Conservation (phyloP, 1,140 invertebrate genomes). For the Panulirus ornatus region DNA sequence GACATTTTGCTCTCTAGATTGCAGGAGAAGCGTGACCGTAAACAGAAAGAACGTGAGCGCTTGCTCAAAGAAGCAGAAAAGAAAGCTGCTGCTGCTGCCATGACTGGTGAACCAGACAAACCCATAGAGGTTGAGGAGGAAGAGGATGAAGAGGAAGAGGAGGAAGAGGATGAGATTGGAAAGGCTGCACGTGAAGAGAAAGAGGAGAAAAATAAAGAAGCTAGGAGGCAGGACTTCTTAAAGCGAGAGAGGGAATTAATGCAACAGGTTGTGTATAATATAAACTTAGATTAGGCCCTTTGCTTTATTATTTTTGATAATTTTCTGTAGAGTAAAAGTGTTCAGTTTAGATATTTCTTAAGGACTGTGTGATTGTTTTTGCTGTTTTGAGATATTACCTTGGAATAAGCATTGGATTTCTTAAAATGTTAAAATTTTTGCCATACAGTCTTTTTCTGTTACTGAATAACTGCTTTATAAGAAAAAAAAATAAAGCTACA, state of each 20-base stretch:
- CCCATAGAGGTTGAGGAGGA: conserved; percentile 74
- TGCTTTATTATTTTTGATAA: too few species aligned
- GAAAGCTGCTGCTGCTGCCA: conserved; percentile 79
- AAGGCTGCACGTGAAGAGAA: conserved; percentile 74
- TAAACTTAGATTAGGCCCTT: too few species aligned
- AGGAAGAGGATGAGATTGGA: conserved; percentile 76
- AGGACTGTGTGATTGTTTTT: too few species aligned
- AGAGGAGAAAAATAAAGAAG: conserved; percentile 72
- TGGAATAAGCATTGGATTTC: too few species aligned
- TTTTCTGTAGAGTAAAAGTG: too few species aligned
- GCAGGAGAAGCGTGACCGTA: conserved; percentile 79
- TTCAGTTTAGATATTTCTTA: too few species aligned
- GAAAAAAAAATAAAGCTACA: too few species aligned
- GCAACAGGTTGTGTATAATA: conserved; percentile 80
- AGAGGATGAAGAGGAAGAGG: conserved; percentile 79
- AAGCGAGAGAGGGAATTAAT: conserved; percentile 78
- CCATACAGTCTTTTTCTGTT: too few species aligned
- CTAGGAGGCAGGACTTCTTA: conserved; percentile 71
- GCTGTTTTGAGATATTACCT: too few species aligned
- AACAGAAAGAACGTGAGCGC: conserved; percentile 58
- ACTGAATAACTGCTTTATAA: too few species aligned
- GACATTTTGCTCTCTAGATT: too few species aligned
- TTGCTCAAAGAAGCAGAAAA: conserved; percentile 76
- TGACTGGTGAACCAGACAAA: conserved; percentile 56
- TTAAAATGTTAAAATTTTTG: too few species aligned